Conservation (phyloP, 2,888 invertebrate genomes). For the Drosophila gaucha region DNA sequence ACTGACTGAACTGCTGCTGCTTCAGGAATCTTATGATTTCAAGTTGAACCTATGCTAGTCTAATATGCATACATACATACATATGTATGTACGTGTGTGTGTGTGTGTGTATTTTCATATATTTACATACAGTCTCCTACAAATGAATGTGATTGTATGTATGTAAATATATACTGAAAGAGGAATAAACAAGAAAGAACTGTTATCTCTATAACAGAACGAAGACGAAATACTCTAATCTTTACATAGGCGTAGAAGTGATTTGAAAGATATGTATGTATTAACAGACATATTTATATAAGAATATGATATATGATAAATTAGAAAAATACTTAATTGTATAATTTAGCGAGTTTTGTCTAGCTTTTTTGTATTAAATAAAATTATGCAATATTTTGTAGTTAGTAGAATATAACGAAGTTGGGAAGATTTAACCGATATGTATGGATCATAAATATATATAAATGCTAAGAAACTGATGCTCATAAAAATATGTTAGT, state of each 20-base stretch:
- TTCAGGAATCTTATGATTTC: slow-evolving; percentile 2
- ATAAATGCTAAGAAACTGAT: too few species aligned
- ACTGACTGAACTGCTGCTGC: neutral
- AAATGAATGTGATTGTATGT: neutral
- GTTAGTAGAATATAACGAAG: too few species aligned
- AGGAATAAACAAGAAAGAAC: slow-evolving; percentile 8
- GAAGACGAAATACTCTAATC: neutral
- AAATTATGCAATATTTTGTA: neutral
- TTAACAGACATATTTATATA: neutral
- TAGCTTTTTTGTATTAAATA: neutral
- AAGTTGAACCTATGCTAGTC: slow-evolving; percentile 7
- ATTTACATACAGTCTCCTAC: slow-evolving; percentile 8
- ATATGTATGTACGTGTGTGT: slow-evolving; percentile 17
- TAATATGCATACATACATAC: slow-evolving; percentile 3
- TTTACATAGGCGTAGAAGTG: too few species aligned
- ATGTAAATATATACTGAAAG: neutral
- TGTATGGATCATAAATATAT: too few species aligned
- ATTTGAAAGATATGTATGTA: too few species aligned
- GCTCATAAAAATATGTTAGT: too few species aligned
- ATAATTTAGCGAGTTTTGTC: slow-evolving; percentile 3
- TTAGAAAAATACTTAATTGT: neutral
- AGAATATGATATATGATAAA: slow-evolving; percentile 1
- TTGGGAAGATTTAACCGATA: too few species aligned
- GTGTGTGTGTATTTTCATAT: neutral
- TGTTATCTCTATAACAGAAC: neutral